Conservation (phyloP, 2,113 vertebrate genomes). For the Antechinus stuartii region DNA sequence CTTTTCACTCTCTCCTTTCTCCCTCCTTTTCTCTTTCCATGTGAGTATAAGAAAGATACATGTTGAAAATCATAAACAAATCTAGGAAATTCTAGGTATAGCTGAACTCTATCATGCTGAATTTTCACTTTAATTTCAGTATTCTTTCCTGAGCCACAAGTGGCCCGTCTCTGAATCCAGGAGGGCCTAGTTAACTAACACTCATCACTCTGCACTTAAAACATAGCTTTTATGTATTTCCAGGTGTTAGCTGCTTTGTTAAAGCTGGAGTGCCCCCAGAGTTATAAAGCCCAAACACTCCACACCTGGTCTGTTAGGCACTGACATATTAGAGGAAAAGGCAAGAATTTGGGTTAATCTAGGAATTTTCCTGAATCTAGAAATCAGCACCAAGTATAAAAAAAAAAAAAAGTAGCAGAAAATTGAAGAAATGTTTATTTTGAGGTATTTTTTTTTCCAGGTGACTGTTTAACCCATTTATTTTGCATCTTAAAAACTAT, state of each 20-base stretch:
- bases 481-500: constrained; percentile 67
- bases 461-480: constrained; percentile 70
- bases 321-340: constrained; percentile 47
- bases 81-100: constrained; percentile 68
- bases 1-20: too few relatives aligned
- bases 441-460: constrained; percentile 16
- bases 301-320: constrained; percentile 67
- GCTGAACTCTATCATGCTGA: constrained; percentile 65
- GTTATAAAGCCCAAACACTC: constrained; percentile 70
- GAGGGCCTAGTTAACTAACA: constrained; percentile 69
- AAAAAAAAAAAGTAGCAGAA: constrained; percentile 8
- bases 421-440: constrained; percentile 39
- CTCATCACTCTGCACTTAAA: constrained; percentile 66
- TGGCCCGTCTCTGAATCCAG: constrained; percentile 62
- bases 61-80: constrained; percentile 34
- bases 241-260: constrained; percentile 78
- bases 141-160: constrained; percentile 65
- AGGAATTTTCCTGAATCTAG: constrained; percentile 33
- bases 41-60: constrained; percentile 49
- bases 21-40: not conserved
- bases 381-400: constrained; percentile 37
- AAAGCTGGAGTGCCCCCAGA: constrained; percentile 65
- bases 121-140: constrained; percentile 52
- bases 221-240: constrained; percentile 76
- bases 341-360: constrained; percentile 32